phyloP scores from a whole-genome alignment of 2,797 vertebrate genomes.

The Gallinago nigripennis region DNA sequence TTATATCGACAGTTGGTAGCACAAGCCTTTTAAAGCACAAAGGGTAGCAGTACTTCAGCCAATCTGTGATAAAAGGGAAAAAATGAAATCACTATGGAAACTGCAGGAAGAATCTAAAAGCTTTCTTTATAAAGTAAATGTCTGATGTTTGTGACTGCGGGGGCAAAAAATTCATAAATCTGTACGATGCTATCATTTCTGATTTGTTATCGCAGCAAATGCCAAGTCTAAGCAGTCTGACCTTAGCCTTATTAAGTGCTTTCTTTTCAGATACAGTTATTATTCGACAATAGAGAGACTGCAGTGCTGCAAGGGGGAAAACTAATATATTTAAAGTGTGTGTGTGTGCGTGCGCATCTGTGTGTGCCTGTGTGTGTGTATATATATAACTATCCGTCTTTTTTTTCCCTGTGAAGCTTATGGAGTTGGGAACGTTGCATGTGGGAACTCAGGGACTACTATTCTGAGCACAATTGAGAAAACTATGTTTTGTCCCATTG shows the following conservation, averaged over 20 bases:
- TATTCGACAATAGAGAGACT: conserved; percentile 72
- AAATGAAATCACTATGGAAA: conserved; percentile 88
- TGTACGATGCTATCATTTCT: conserved; percentile 81
- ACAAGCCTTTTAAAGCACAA: conserved; percentile 81
- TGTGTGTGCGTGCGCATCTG: neutral
- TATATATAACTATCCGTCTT: conserved; percentile 61
- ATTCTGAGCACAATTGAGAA: conserved; percentile 67
- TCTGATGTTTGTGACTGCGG: conserved; percentile 83
- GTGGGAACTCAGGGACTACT: conserved; percentile 64
- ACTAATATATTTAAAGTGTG: conserved; percentile 72
- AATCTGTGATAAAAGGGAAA: conserved; percentile 84
- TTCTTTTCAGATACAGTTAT: conserved; percentile 74
- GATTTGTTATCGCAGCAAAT: conserved; percentile 81
- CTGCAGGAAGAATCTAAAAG: conserved; percentile 85
- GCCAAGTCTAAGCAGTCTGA: conserved; percentile 77
- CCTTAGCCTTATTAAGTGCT: conserved; percentile 78
- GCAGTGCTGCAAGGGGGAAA: conserved; percentile 63
- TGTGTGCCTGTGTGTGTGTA: neutral
- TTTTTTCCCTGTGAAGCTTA: neutral
- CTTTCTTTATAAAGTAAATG: conserved; percentile 84
- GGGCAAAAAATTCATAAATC: conserved; percentile 82
- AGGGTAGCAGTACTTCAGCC: conserved; percentile 81
- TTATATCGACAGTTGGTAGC: conserved; percentile 79
- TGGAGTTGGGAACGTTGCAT: conserved; percentile 41
- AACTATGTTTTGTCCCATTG: conserved; percentile 65